Percentiles rank a stretch among this genome's conserved stretches.
phyloP scores from a whole-genome alignment of 1,140 invertebrate species.

The Calliopsis andreniformis region DNA sequence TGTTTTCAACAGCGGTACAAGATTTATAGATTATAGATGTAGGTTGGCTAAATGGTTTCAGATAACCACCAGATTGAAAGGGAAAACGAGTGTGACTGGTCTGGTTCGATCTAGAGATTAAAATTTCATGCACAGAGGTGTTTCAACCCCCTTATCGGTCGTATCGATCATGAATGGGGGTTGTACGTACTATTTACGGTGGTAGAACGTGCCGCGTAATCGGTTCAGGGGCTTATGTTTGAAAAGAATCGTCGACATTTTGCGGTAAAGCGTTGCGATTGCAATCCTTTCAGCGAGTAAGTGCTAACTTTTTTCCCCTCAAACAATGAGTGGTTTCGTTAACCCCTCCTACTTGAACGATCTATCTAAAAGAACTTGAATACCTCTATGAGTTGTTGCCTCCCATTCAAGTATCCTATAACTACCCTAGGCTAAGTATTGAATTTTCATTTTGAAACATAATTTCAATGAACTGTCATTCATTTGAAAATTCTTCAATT shows the following conservation, averaged over 20 bases:
- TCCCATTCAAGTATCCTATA: not conserved
- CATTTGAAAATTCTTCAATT: too few species aligned
- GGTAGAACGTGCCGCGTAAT: slow-evolving; percentile 28
- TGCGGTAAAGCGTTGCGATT: not conserved
- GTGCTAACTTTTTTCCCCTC: not conserved
- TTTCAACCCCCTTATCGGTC: slow-evolving; percentile 25
- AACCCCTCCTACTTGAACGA: slow-evolving; percentile 12
- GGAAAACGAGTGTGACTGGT: not conserved
- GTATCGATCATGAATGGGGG: slow-evolving; percentile 11
- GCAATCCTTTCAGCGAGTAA: not conserved
- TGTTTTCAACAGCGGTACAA: too few species aligned
- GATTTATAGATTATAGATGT: not conserved
- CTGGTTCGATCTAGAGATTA: slow-evolving; percentile 46
- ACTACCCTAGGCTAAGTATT: not conserved
- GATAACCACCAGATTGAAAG: not conserved
- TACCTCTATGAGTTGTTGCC: not conserved
- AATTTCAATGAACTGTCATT: too few species aligned
- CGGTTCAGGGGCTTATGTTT: slow-evolving; percentile 24
- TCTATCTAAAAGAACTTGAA: slow-evolving; percentile 2
- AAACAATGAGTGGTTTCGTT: slow-evolving; percentile 2
- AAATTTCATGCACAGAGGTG: slow-evolving; percentile 18
- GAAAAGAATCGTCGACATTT: slow-evolving; percentile 23
- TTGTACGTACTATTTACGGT: not conserved
- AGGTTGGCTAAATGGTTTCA: not conserved
- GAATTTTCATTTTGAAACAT: not conserved